Evolutionary conservation across 2,888 invertebrate genomes (phyloP), one percentile per base, ranked within the genome.

Genomic region (Malthinus seriepunctatus): DNA sequence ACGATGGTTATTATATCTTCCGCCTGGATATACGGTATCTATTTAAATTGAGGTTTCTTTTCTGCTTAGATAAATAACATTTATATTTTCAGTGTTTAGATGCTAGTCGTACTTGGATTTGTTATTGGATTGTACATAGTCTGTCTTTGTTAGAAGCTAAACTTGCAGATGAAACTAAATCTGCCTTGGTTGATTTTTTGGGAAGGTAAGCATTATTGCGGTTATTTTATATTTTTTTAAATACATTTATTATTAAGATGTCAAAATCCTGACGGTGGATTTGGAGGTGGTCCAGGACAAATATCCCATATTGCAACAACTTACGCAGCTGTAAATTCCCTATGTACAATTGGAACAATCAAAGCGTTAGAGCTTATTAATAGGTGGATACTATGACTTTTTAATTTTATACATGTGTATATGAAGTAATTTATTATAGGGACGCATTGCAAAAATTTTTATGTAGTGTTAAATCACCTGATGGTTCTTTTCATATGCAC

Each of bases 121-220:
- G 95, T 71, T 99, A 97, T 76, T 99, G 99, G 99, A 94, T 93
- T 63, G 78, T 97, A 33, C 96, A 99, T 80, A 87, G 94, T 4
- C 81, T 98, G 34, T 88, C 91, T 75, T 80, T 97, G 63, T 78
- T 95, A 33, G 87, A 86, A 62, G 84, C 85, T 63, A 80, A 82
- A 56, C 79, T 91, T 55, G 80, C 84, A 8, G 82, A 84, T 33
- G 81, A 81, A 23, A 79, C 81, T 8, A 80, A 84, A 61, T 78
- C 81, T 34, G 78, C 80, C 53, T 80, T 89, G 56, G 80, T 83
- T 10, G 76, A 81, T 48, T 89, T 89, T 74, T 76, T 89, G 62
- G 78, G 69, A 59, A 86, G 83, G 84, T 85, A 76, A 62, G 23
- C 23, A 23, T 23, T 23, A 5, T 23, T 23, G 23, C 5, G 23